Evolutionary conservation across 2,888 invertebrate genomes (phyloP), one percentile per base, ranked within the genome.

Genomic region (Nesidiocoris tenuis): DNA sequence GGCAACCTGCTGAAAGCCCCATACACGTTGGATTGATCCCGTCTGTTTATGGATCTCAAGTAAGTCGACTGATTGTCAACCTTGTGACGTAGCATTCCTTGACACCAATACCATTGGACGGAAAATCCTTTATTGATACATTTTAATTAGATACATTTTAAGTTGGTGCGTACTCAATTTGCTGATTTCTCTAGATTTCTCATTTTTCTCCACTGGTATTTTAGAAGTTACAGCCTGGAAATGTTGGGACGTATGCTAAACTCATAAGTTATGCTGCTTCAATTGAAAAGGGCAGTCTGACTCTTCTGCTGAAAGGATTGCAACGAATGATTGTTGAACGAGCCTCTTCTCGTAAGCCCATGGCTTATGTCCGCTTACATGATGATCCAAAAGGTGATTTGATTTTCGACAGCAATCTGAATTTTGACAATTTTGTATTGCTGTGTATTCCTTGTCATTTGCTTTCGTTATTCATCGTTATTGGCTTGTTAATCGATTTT

Each of bases 361-460:
- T 57, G n/a, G 77, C 74, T 0, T 16, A 55, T 9, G 22, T 77
- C 9, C 23, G 25, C n/a, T 9, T 77, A 12, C 77, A 68, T 19
- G 25, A 74, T 1, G 75, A 77, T 54, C 55, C 24, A 12, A 18
- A 59, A 18, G 71, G 77, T 77, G 64, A 54, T 23, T 17, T 23
- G 2, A 23, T 0, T 19, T 76, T 54, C 24, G 1, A 70, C n/a
- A 19, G 12, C 7, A 61, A 25, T 16, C 57, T 25, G 18, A 23
- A 64, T 19, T 63, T 70, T 22, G 61, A 65, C n/a, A 68, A 68
- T 70, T 70, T 57, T 75, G 57, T 70, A 57, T 17, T 74, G 61
- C 55, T 66, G 65, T 66, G 74, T 63, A 16, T 59, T 67, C 17
- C 18, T 5, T 12, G 18, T 59, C 7, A 59, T 22, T 7, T 63